Conservation (phyloP, 2,113 vertebrate genomes). For the Zapornia atra region DNA sequence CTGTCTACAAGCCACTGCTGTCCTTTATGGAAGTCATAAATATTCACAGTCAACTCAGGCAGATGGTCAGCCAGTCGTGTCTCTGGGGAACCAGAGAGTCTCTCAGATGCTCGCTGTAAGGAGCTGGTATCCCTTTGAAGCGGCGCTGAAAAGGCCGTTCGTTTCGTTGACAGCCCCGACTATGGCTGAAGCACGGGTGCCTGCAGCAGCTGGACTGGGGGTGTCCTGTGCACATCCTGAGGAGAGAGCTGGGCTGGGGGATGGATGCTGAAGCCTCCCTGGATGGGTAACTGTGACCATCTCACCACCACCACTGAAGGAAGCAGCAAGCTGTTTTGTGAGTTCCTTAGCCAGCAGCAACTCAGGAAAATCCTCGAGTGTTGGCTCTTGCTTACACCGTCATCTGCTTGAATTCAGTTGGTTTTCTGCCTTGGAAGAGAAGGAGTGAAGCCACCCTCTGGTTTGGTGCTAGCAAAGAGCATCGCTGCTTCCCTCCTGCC, state of each 20-base stretch:
- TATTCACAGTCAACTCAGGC: not conserved
- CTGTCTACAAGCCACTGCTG: not conserved
- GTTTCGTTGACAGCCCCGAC: not conserved
- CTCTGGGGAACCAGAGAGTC: not conserved
- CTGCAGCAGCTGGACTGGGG: fast-evolving
- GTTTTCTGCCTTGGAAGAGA: not conserved
- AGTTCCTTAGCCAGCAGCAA: not conserved
- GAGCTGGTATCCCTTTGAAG: not conserved
- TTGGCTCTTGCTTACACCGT: not conserved
- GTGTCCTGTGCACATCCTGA: not conserved
- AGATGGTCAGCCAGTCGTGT: not conserved
- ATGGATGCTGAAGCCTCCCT: not conserved
- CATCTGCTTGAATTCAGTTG: not conserved
- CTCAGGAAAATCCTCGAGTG: not conserved
- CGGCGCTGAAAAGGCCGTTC: not conserved
- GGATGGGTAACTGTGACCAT: not conserved
- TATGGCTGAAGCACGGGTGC: fast-evolving
- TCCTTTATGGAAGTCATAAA: not conserved
- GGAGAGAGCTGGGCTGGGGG: not conserved
- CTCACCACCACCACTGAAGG: not conserved
- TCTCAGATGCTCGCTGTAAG: fast-evolving
- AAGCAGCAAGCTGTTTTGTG: not conserved
- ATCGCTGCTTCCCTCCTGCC: not conserved
- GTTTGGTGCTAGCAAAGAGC: not conserved
- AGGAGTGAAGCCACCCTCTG: not conserved